Conservation (phyloP, 2,797 vertebrate species). For the Trematomus bernacchii region DNA sequence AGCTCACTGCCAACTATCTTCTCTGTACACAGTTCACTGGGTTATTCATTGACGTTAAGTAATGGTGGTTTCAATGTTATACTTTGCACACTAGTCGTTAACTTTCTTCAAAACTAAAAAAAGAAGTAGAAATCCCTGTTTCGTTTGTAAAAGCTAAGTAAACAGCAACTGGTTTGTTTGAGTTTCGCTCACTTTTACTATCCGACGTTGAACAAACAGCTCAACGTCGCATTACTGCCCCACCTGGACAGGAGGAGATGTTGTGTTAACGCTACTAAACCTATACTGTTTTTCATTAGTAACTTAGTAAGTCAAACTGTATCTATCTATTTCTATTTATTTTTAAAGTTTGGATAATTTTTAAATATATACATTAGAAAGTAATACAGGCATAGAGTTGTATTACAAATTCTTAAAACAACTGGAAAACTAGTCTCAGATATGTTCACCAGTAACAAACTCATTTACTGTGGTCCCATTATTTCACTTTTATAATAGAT, state of each 20-base stretch:
- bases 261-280: no score
- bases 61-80: background rate
- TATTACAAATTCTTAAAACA: no score
- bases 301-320: no score
- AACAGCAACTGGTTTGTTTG: slow-evolving; percentile 34
- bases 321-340: no score
- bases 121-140: rapidly evolving
- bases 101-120: background rate
- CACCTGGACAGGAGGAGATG: slow-evolving; percentile 16
- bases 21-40: background rate
- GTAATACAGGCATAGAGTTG: no score
- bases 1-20: background rate
- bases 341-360: no score
- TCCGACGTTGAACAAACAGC: background rate
- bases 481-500: no score
- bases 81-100: rapidly evolving
- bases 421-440: no score
- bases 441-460: no score
- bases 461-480: no score
- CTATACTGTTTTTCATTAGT: no score
- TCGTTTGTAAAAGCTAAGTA: rapidly evolving
- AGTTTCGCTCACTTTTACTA: slow-evolving; percentile 50
- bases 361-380: no score
- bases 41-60: background rate
- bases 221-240: slow-evolving; percentile 24